These are phyloP conservation scores for Latheticus oryzae DNA, from an alignment of 2,888 invertebrate species.

Conservation along the genomic window DNA sequence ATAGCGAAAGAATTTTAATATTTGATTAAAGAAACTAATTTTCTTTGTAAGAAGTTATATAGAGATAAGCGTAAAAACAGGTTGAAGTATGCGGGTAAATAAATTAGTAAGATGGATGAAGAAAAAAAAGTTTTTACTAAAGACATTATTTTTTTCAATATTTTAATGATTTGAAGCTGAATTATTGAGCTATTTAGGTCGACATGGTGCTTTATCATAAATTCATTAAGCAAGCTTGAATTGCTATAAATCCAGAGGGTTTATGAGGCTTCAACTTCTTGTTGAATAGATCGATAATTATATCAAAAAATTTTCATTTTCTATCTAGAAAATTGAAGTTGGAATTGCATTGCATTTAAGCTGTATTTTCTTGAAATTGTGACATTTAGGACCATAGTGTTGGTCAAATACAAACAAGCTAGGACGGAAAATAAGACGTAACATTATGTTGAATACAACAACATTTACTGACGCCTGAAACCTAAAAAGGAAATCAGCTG, in stretches of 20 bases:
- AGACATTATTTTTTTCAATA: too few species aligned
- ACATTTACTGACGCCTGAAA: conserved; percentile 18
- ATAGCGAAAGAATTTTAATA: too few species aligned
- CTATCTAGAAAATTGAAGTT: too few species aligned
- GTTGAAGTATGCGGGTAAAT: too few species aligned
- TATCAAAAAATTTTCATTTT: conserved; percentile 21
- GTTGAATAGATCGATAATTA: conserved; percentile 27
- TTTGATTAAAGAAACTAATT: too few species aligned
- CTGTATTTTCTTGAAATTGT: conserved; percentile 2
- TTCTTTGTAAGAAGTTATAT: too few species aligned
- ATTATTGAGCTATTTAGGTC: too few species aligned
- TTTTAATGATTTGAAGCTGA: too few species aligned
- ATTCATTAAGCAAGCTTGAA: conserved; percentile 24
- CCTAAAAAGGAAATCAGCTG: conserved; percentile 15
- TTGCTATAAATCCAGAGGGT: conserved; percentile 21
- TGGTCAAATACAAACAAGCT: conserved; percentile 36
- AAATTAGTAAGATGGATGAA: too few species aligned
- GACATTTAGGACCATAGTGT: too few species aligned
- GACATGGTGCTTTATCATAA: conserved; percentile 13
- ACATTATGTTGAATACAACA: conserved; percentile 15
- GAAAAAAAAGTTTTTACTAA: too few species aligned
- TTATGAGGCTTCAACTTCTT: conserved; percentile 17
- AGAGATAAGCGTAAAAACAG: too few species aligned
- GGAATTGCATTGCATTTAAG: neutral
- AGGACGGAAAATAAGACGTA: conserved; percentile 35